Base-by-base conservation (phyloP, 2,797 vertebrate species). In the Enteromius trimaculatus region DNA sequence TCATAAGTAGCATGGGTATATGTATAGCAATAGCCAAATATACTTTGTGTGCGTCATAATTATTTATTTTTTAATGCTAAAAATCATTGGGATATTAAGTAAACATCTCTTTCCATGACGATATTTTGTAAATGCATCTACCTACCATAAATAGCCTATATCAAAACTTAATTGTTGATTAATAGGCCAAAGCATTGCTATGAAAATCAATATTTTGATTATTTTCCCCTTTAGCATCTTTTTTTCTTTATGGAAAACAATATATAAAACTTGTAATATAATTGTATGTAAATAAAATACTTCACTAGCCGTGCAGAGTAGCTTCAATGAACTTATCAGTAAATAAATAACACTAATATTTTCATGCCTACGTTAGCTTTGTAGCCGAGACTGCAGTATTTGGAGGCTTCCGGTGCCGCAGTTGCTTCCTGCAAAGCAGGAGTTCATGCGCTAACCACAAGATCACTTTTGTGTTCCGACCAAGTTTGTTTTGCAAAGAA, bases 371-470 rank as follows among this genome's bases (percentile, higher is more conserved):
- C 71, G 5, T 47, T 47, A 42, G 78, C 37, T 81, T 31, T 37
- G 3, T 71, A 53, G 49, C 51, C 17, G 19, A 39, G 42, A 26
- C 31, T 14, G 44, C 21, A 64, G 21, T 39, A 13, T 51, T 11
- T n/a, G 9, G 8, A 81, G 42, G 39, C 58, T 81, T 81, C 80
- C 70, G 70, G 26, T 74, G 19, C 69, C 31, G 23, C 79, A 19
- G 21, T 74, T n/a, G 5, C 44, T 65, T 81, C 80, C 80, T 81
- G 80, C 58, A 14, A 26, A 34, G 6, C 58, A 62, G 11, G 17
- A 81, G 69, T 23, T 49, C 16, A 2, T 71, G 16, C 10, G 2
- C 9, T 51, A 64, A 74, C 80, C 80, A 71, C 80, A 74, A 37
- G 3, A 29, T 58, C 66, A 39, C 7, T 71, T 4, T 72, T 37